phyloP scores from a whole-genome alignment of 30 jellyfish, hydroid and myxozoan species.

The Chrysaora quinquecirrha region DNA sequence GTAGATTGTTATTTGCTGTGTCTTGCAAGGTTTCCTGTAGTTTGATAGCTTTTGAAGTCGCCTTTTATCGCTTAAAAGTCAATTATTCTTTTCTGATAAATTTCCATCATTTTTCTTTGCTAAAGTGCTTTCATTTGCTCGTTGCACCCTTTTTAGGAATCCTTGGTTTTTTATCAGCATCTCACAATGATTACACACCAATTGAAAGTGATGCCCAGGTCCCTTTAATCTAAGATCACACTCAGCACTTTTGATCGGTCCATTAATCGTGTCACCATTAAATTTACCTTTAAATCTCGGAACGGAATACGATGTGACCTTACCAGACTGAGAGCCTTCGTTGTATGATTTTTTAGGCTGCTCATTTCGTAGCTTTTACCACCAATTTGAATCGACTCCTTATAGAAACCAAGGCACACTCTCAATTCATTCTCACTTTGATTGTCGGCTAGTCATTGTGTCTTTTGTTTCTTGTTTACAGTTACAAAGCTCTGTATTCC shows the following conservation, averaged over 20 bases:
- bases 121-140: not conserved
- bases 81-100: not conserved
- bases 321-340: conserved; percentile 9
- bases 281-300: conserved; percentile 4
- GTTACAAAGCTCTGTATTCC: conserved; percentile 19
- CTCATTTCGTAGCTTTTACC: conserved; percentile 15
- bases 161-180: conserved; percentile 5
- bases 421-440: conserved; percentile 4
- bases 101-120: not conserved
- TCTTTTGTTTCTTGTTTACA: conserved; percentile 11
- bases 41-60: not conserved
- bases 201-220: not conserved
- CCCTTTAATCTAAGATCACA: conserved; percentile 9
- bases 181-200: conserved; percentile 13
- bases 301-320: conserved; percentile 3
- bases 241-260: conserved; percentile 10
- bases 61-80: not conserved
- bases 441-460: conserved; percentile 32
- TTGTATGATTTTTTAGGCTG: conserved; percentile 8
- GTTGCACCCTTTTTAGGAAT: conserved; percentile 11
- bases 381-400: conserved; percentile 2
- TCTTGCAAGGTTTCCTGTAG: not conserved
- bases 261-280: conserved; percentile 12
- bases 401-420: conserved; percentile 18
- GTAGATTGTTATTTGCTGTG: not conserved